phyloP scores from a whole-genome alignment of 2,797 vertebrate genomes.

The Spea hammondii region DNA sequence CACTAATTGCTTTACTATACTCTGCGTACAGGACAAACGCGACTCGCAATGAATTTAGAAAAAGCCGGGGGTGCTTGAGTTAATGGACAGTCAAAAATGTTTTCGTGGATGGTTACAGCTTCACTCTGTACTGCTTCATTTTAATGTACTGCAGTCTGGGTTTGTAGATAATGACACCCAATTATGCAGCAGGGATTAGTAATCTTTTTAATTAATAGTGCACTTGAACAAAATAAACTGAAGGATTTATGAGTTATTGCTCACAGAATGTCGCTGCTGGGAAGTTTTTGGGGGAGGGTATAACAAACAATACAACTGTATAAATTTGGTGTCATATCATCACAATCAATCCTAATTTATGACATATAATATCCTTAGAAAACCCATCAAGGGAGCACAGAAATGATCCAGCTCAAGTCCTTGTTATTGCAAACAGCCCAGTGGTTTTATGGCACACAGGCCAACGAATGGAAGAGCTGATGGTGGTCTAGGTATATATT shows the following conservation, averaged over 20 bases:
- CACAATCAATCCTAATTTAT: no score
- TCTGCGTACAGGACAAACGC: conserved; percentile 35
- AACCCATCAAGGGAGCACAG: no score
- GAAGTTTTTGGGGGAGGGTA: not conserved
- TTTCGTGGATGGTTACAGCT: conserved; percentile 6
- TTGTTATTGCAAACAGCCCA: no score
- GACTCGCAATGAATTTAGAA: conserved; percentile 25
- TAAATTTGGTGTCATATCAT: not conserved
- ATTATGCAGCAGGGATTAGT: not conserved
- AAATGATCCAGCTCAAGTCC: no score
- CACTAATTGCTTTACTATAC: conserved; percentile 42
- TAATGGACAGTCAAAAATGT: not conserved
- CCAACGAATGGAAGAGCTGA: no score
- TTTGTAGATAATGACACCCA: not conserved
- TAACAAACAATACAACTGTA: not conserved
- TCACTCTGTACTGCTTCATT: not conserved
- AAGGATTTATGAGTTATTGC: conserved; percentile 9
- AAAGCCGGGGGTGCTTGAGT: conserved; percentile 20
- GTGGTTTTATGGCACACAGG: no score
- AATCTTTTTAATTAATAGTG: not conserved
- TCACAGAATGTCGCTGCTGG: not conserved
- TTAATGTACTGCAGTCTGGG: not conserved
- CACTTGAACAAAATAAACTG: not conserved
- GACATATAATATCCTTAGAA: no score
- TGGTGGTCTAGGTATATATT: no score